Conservation (phyloP, 2,797 vertebrate species). For the Spinus olivaceus region DNA sequence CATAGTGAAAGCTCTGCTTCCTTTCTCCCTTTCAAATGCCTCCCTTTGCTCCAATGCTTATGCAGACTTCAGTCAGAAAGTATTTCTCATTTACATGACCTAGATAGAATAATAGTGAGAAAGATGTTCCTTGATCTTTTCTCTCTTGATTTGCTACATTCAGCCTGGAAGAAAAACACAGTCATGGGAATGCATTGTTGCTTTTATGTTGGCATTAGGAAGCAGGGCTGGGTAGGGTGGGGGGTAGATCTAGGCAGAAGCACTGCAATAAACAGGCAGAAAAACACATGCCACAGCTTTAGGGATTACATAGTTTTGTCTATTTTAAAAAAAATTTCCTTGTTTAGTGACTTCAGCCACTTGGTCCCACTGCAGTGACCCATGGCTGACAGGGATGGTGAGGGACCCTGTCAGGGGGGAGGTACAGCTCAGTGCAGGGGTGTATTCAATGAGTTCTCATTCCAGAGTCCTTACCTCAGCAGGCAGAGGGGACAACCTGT, state of each 20-base stretch:
- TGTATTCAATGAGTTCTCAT: background rate
- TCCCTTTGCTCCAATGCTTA: background rate
- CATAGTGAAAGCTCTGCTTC: background rate
- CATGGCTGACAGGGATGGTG: background rate
- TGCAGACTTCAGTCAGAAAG: conserved; percentile 48
- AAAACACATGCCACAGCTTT: background rate
- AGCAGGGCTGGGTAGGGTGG: background rate
- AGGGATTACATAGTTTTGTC: background rate
- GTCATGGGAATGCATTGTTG: conserved; percentile 22
- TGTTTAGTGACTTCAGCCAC: background rate
- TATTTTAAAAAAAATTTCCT: background rate
- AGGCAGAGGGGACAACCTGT: background rate
- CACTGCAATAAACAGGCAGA: background rate
- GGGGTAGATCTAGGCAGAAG: background rate
- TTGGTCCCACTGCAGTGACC: background rate
- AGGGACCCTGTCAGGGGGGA: background rate
- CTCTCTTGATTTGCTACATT: conserved; percentile 33
- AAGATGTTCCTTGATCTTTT: conserved; percentile 50
- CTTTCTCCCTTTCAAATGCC: background rate
- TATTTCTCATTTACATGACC: conserved; percentile 65
- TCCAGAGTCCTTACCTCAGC: background rate
- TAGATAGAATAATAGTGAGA: conserved; percentile 59
- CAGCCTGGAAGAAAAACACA: conserved; percentile 49
- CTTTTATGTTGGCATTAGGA: conserved; percentile 6
- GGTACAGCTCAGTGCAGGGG: background rate